phyloP scores from a whole-genome alignment of 1,140 invertebrate species.

The Ctenoplectra terminalis region DNA sequence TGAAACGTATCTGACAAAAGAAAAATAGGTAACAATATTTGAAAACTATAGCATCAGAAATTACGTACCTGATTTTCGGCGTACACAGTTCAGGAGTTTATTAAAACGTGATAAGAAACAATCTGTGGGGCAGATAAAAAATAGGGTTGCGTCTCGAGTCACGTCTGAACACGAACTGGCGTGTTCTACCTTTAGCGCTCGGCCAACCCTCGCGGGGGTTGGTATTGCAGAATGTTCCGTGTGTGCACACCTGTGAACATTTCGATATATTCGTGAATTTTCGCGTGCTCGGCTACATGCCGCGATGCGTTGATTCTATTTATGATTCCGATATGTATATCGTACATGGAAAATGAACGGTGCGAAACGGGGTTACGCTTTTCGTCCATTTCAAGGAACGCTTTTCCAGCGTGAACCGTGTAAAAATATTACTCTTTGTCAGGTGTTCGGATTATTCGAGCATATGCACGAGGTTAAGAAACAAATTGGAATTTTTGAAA shows the following conservation, averaged over 20 bases:
- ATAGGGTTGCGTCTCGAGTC: constrained; percentile 74
- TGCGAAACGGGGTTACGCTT: background rate
- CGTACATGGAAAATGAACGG: background rate
- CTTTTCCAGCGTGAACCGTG: background rate
- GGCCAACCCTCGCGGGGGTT: constrained; percentile 66
- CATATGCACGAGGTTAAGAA: background rate
- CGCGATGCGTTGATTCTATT: constrained; percentile 14
- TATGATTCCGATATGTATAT: constrained; percentile 6
- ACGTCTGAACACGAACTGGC: constrained; percentile 79
- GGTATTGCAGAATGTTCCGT: constrained; percentile 73
- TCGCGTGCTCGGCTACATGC: constrained; percentile 37
- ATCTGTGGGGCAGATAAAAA: constrained; percentile 53
- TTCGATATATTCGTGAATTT: constrained; percentile 61
- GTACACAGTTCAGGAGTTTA: constrained; percentile 1
- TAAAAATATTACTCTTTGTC: background rate
- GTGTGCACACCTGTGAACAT: constrained; percentile 63
- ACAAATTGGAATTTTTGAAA: background rate
- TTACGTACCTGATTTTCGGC: constrained; percentile 43
- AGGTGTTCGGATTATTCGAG: background rate
- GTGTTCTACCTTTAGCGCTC: constrained; percentile 70
- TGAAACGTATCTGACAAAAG: background rate
- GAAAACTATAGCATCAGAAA: background rate
- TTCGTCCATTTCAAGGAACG: too few relatives aligned
- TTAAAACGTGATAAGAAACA: constrained; percentile 35
- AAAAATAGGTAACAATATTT: constrained; percentile 4